Evolutionary conservation across 2,113 vertebrate species (phyloP).

Genomic region (Lepidothrix coronata): DNA sequence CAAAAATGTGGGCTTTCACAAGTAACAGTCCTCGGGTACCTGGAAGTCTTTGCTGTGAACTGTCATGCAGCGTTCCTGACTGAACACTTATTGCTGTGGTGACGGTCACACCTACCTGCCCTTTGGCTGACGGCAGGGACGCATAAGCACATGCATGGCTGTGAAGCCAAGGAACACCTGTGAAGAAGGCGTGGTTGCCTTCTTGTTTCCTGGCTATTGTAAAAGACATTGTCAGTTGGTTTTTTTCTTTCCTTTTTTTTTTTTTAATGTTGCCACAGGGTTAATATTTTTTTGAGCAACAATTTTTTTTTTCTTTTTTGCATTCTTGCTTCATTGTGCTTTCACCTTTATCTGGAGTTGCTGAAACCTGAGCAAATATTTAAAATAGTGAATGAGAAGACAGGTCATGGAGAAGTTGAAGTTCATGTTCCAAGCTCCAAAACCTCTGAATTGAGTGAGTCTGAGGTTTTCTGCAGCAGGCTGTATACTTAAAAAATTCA

Average conservation of each 20-base stretch:
- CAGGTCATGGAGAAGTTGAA: neutral
- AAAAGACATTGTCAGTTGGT: neutral
- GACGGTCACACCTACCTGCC: neutral
- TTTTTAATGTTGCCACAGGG: neutral
- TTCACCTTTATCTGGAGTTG: neutral
- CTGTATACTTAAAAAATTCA: neutral
- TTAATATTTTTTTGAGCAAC: neutral
- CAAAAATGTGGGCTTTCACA: neutral
- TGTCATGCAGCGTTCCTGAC: neutral
- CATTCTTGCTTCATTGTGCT: neutral
- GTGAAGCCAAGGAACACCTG: neutral
- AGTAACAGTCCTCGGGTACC: neutral
- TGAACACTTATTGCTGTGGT: neutral
- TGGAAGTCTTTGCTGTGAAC: neutral
- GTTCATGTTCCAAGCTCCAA: neutral
- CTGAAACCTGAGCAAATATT: conserved; percentile 51
- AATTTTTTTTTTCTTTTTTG: neutral
- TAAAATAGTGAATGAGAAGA: neutral
- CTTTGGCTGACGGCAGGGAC: neutral
- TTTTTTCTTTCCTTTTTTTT: neutral
- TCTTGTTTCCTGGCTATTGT: neutral
- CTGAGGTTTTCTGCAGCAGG: neutral
- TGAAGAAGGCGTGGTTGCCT: neutral
- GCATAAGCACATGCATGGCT: accelerated
- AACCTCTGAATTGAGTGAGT: neutral